Conservation (phyloP, 2,888 invertebrate genomes). For the Norana najaformis region DNA sequence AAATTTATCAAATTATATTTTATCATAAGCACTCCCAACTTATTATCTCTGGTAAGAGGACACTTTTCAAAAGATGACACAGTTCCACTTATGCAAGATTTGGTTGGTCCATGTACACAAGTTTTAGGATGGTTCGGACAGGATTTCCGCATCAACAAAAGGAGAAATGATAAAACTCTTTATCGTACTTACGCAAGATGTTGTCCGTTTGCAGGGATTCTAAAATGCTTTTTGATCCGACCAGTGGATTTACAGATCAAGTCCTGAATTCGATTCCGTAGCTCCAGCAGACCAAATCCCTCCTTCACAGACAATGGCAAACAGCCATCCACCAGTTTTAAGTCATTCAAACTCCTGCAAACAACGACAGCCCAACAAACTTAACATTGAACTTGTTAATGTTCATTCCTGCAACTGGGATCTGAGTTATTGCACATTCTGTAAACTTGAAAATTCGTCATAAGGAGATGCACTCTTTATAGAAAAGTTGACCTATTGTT, state of each 20-base stretch:
- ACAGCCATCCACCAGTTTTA: constrained; percentile 18
- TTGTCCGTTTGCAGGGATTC: constrained; percentile 55
- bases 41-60: no score
- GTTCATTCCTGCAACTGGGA: not conserved
- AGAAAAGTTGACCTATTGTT: no score
- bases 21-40: no score
- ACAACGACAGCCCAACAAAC: not conserved
- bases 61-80: no score
- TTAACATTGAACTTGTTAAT: not conserved
- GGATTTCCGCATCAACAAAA: no score
- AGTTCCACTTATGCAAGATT: no score
- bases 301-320: constrained; percentile 65
- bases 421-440: not conserved
- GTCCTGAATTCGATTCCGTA: constrained; percentile 64
- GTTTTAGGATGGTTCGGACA: no score
- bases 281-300: constrained; percentile 64
- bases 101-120: no score
- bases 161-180: not conserved
- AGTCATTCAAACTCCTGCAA: not conserved
- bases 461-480: not conserved
- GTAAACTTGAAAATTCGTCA: not conserved
- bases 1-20: no score
- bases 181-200: constrained; percentile 50
- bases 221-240: constrained; percentile 66
- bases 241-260: constrained; percentile 67